phyloP scores from a whole-genome alignment of 2,888 invertebrate species.

The Theretra japonica region DNA sequence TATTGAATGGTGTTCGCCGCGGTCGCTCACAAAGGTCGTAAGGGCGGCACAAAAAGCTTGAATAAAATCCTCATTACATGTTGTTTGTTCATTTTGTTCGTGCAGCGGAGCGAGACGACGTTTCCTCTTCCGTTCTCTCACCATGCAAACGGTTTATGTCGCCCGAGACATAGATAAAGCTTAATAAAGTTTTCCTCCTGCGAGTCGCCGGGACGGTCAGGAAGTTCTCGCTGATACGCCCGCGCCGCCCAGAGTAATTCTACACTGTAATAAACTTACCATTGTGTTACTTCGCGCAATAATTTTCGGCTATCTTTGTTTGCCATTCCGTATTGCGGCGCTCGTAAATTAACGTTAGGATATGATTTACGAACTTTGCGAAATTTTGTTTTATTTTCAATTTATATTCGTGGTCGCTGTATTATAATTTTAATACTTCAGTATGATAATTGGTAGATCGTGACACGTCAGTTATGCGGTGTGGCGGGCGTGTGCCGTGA shows the following conservation, averaged over 20 bases:
- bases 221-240: background rate
- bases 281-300: constrained; percentile 10
- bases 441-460: background rate
- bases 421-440: background rate
- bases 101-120: constrained; percentile 61
- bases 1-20: constrained; percentile 48
- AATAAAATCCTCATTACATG: constrained; percentile 69
- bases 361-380: background rate
- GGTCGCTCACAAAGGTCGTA: constrained; percentile 60
- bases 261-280: constrained; percentile 2
- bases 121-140: constrained; percentile 72
- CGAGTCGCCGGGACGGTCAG: background rate
- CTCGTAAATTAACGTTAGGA: background rate
- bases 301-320: constrained; percentile 18
- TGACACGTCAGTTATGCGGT: background rate
- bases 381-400: background rate
- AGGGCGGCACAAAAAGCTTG: constrained; percentile 68
- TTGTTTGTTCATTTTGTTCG: constrained; percentile 65
- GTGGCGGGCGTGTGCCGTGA: background rate
- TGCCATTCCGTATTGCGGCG: background rate
- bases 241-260: background rate
- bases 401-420: background rate
- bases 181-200: constrained; percentile 53
- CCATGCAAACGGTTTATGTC: constrained; percentile 47
- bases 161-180: constrained; percentile 47